Evolutionary conservation across 2,113 vertebrate species (phyloP).

Genomic region (Pomatorhinus ruficollis): DNA sequence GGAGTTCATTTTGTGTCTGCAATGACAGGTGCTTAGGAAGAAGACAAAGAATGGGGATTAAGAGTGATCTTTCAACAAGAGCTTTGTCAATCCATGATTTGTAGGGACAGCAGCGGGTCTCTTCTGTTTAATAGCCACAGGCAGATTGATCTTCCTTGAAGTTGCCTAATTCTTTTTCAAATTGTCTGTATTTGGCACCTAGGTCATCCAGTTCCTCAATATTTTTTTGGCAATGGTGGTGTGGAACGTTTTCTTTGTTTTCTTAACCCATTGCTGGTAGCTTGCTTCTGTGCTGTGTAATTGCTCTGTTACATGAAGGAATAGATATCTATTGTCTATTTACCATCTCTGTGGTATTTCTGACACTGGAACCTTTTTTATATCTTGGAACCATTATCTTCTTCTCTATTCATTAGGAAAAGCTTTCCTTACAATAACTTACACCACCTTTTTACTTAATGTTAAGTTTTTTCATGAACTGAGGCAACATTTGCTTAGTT

Average conservation of each 20-base stretch:
- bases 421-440: background rate
- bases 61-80: background rate
- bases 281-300: background rate
- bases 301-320: background rate
- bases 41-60: background rate
- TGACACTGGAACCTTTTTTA: background rate
- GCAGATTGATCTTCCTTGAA: background rate
- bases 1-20: background rate
- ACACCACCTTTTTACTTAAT: background rate
- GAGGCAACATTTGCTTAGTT: background rate
- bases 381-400: background rate
- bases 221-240: background rate
- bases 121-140: background rate
- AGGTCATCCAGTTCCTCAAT: background rate
- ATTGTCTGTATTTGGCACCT: background rate
- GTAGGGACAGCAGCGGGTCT: background rate
- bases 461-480: background rate
- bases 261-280: background rate
- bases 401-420: background rate
- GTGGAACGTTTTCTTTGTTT: background rate
- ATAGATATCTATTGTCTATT: background rate
- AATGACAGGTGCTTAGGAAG: background rate
- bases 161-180: background rate
- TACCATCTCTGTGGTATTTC: background rate
- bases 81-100: background rate